Conservation (phyloP, 2,113 vertebrate genomes). For the Zosterops pallidus region DNA sequence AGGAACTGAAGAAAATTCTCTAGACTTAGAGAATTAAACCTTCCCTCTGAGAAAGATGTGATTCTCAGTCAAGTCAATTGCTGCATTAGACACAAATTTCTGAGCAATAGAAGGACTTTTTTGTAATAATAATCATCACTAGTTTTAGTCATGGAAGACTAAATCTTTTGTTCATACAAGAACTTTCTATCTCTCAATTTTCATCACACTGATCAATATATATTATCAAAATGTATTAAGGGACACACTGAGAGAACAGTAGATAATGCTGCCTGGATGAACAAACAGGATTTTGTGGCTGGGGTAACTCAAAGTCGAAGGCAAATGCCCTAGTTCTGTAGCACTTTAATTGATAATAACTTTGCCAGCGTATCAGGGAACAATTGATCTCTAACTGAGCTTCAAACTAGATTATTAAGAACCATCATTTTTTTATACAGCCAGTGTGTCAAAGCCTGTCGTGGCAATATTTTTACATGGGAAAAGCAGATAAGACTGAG, state of each 20-base stretch:
- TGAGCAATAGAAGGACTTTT: background rate
- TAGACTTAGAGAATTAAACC: background rate
- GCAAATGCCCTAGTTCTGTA: background rate
- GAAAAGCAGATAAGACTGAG: background rate
- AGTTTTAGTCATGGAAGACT: background rate
- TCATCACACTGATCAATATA: background rate
- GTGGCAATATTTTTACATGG: background rate
- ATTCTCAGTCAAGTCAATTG: background rate
- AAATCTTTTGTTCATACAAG: background rate
- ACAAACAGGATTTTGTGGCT: background rate
- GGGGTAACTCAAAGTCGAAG: background rate
- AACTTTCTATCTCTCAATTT: background rate
- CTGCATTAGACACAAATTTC: background rate
- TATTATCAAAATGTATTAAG: background rate
- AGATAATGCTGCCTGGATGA: background rate
- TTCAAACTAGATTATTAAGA: background rate
- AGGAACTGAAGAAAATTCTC: background rate
- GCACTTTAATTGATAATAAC: background rate
- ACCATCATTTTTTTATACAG: slow-evolving; percentile 12
- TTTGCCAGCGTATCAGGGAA: background rate
- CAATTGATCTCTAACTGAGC: slow-evolving; percentile 2
- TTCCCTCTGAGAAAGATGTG: background rate
- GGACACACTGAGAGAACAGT: fast-evolving
- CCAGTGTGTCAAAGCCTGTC: background rate
- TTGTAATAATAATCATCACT: background rate